Base-by-base conservation (phyloP, 1,140 invertebrate species). In the Spodoptera frugiperda region DNA sequence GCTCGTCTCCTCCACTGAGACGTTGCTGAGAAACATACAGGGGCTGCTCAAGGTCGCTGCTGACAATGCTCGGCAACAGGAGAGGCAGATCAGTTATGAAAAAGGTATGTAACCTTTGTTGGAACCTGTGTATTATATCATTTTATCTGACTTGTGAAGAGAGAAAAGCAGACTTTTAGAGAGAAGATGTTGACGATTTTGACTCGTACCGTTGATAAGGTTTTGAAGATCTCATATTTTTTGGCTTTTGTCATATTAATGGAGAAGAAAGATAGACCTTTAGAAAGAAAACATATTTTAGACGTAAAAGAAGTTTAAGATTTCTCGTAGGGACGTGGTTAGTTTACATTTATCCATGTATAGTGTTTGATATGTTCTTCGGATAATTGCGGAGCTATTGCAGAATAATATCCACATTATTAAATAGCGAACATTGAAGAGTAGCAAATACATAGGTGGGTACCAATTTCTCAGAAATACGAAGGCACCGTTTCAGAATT, bases 51-150 rank as follows among this genome's bases (percentile, higher is more conserved):
- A 99, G 94, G 98, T 99, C 55, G 98, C 98, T 10, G 98, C 98
- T 9, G 98, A 99, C 94, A 99, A 99, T 95, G 98, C 98, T 44
- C 96, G 98, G 80, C 98, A 99, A 89, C 98, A 99, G 93, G 98
- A 99, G 91, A 96, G 98, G 81, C 98, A 99, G 94, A 98, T 98
- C 91, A 98, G 97, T 95, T 98, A 98, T 92, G 98, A 99, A 95
- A 99, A 98, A 98, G 98, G 98, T 99, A 95, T 87, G 89, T 79
- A n/a, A 14, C 14, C 39, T 61, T 39, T 10, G 5, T 39, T 39
- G 33, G 6, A 25, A 2, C 10, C 11, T 25, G 54, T 11, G 54
- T 57, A 12, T 25, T 2, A 25, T 25, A 25, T 3, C 21, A 25
- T 25, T 25, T 25, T 25, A 25, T 25, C 21, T 25, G 3, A 3